Evolutionary conservation across 2,888 invertebrate genomes (phyloP), one percentile per base, ranked within the genome.

Genomic region (Dascillus cervinus): DNA sequence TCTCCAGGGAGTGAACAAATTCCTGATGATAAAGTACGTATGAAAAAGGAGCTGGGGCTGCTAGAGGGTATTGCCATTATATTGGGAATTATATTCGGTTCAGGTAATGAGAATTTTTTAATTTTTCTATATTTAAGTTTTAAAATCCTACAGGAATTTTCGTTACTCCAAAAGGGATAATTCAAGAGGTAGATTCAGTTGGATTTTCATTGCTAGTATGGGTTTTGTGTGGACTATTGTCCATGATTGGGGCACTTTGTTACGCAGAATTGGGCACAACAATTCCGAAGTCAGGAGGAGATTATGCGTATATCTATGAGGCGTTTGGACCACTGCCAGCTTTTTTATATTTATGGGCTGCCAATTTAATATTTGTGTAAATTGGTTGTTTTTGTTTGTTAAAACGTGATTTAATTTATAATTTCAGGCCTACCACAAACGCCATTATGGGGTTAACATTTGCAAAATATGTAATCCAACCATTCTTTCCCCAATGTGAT

Each of bases 401-500:
- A 10, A 10, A 21, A 24, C 10, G 6, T 26, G 13, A 20, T 17
- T 17, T 17, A 17, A 17, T 6, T 34, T 33, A 17, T 36, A 32
- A 50, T 61, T 64, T 60, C 64, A 91, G 92, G 37, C 96, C 96
- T 10, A 90, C 91, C 29, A 90, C 92, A 19, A 94, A 94, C 66
- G 95, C 95, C n/a, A 92, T 95, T 29, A 91, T 91, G 81, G 84
- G 87, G 2, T 65, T 96, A 44, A 95, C 95, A 11, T 94, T 96
- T 67, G 89, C 94, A 11, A 86, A 85, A 50, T 96, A 96, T 59
- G 77, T 91, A 4, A 70, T 95, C 30, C 81, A 91, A 52, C 92
- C 94, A 1, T 80, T 94, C 52, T 92, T 88, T 56, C 79, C 80
- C 14, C 71, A 77, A 44, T 87, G 88, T 58, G 63, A 71, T 12